phyloP scores from a whole-genome alignment of 37 sponge, comb jelly and placozoan genomes.

The Spongilla lacustris region DNA sequence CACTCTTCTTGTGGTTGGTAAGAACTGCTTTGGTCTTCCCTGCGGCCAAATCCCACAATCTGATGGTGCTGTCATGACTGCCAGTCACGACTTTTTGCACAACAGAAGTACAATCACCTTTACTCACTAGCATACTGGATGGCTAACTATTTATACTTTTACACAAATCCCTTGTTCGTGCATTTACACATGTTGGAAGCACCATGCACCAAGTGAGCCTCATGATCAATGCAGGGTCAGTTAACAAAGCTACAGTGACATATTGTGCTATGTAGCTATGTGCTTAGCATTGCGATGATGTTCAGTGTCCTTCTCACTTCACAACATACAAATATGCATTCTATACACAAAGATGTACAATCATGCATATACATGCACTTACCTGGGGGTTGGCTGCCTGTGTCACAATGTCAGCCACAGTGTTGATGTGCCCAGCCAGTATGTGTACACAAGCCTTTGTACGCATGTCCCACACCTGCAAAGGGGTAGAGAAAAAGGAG shows the following conservation, averaged over 20 bases:
- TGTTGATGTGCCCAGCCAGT: constrained; percentile 96
- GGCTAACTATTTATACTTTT: too few species aligned
- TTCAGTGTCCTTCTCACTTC: too few species aligned
- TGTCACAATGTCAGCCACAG: constrained; percentile 43
- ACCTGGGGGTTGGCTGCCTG: constrained; percentile 97
- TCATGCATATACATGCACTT: constrained; percentile 2
- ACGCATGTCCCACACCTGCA: constrained; percentile 96
- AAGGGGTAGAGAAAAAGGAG: background rate
- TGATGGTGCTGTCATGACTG: constrained; percentile 94
- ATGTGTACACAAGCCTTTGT: constrained; percentile 98
- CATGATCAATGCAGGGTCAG: too few species aligned
- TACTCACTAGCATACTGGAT: background rate
- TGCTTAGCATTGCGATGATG: too few species aligned
- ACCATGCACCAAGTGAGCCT: too few species aligned
- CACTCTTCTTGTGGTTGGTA: constrained; percentile 99
- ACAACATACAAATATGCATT: constrained; percentile 7
- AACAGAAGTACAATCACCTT: too few species aligned
- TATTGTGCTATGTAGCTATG: too few species aligned
- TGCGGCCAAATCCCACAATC: constrained; percentile 98
- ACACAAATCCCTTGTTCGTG: too few species aligned
- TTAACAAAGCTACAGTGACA: too few species aligned
- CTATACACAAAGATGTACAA: background rate
- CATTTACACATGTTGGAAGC: too few species aligned
- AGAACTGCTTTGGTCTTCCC: constrained; percentile 92
- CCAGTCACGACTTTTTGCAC: constrained; percentile 93